Conservation (phyloP, 1,140 invertebrate species). For the Charaxes varanes region DNA sequence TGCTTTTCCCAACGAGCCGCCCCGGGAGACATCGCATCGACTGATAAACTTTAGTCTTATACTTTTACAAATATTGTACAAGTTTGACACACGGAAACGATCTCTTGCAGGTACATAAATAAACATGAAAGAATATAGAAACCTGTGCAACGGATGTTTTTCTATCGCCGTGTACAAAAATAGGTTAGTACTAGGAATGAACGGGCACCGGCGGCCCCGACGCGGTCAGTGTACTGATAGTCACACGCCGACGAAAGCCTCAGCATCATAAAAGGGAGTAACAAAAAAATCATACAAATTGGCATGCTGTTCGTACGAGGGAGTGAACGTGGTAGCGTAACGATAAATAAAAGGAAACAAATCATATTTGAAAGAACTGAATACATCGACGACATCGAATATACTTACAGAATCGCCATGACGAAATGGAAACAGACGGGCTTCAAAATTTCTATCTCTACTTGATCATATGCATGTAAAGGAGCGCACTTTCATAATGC, state of each 20-base stretch:
- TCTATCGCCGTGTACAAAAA: constrained; percentile 46
- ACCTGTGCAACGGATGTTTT: constrained; percentile 37
- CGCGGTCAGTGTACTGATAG: constrained; percentile 65
- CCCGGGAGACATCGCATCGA: constrained; percentile 2
- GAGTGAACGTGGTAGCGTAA: constrained; percentile 70
- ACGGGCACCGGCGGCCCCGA: constrained; percentile 56
- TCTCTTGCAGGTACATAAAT: constrained; percentile 19
- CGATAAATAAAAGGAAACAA: constrained; percentile 55
- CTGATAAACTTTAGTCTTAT: too few relatives aligned
- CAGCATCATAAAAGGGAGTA: constrained; percentile 65
- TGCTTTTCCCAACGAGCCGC: constrained; percentile 10
- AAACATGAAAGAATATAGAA: constrained; percentile 25
- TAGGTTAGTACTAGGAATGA: constrained; percentile 63
- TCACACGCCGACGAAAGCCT: constrained; percentile 74
- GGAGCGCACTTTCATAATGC: constrained; percentile 62
- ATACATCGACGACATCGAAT: constrained; percentile 58
- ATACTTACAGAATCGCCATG: constrained; percentile 67
- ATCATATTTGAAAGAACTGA: constrained; percentile 53
- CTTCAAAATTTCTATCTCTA: constrained; percentile 49
- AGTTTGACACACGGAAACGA: constrained; percentile 7
- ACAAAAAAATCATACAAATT: constrained; percentile 64
- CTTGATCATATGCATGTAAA: constrained; percentile 52
- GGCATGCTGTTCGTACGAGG: constrained; percentile 71
- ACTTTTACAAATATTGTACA: constrained; percentile 1
- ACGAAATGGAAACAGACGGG: constrained; percentile 39